Evolutionary conservation across 2,797 vertebrate species (phyloP).

Genomic region (Cheracebus regulus): DNA sequence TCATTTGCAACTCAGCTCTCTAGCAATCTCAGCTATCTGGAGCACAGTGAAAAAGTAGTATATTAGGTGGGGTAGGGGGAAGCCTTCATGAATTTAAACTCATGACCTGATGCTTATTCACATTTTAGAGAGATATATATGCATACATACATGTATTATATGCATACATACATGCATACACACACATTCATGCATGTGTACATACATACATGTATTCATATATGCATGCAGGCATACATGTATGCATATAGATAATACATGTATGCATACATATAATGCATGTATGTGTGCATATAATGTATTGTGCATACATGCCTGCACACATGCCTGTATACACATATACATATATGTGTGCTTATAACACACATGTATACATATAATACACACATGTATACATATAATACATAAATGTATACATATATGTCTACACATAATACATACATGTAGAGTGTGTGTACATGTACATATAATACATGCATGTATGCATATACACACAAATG

Average conservation of each 20-base stretch:
- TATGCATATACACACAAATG: rapidly evolving
- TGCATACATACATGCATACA: too few relatives aligned
- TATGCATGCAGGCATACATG: too few relatives aligned
- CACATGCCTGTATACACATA: too few relatives aligned
- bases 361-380: too few relatives aligned
- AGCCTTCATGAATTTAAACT: background rate
- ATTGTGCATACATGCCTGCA: too few relatives aligned
- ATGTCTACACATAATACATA: rapidly evolving
- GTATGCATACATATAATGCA: too few relatives aligned
- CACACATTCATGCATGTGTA: too few relatives aligned
- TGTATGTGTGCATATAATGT: rapidly evolving
- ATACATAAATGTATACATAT: too few relatives aligned
- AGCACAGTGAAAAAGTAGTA: background rate
- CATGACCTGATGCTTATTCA: background rate
- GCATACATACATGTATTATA: too few relatives aligned
- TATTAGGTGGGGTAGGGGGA: background rate
- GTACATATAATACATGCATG: rapidly evolving
- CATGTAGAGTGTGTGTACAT: rapidly evolving
- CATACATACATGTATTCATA: background rate
- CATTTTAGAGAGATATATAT: background rate
- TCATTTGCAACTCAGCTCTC: background rate
- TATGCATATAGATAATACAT: too few relatives aligned
- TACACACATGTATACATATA: too few relatives aligned
- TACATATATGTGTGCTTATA: too few relatives aligned
- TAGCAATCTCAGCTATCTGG: background rate